These are phyloP conservation scores for Punctoribates punctum DNA, from an alignment of 2,888 invertebrate species.

Conservation along the genomic window DNA sequence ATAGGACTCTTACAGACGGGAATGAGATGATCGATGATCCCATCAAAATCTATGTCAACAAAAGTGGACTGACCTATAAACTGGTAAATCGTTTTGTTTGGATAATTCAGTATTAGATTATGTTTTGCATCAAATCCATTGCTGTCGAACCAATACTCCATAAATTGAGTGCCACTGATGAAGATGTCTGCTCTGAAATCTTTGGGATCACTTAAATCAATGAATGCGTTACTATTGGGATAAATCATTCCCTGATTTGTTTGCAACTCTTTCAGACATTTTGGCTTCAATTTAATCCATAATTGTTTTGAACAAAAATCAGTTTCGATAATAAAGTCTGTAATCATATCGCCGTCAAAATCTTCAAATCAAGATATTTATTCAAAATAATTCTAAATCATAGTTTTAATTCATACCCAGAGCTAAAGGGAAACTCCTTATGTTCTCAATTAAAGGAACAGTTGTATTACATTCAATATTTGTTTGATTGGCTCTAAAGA, in stretches of 20 bases:
- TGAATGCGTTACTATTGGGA: conserved; percentile 84
- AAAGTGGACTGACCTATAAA: conserved; percentile 39
- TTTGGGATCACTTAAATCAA: conserved; percentile 80
- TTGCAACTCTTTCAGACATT: background rate
- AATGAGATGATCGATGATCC: conserved; percentile 37
- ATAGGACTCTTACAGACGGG: conserved; percentile 38
- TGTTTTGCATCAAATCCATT: background rate
- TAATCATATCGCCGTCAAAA: conserved; percentile 84
- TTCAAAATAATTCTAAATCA: background rate
- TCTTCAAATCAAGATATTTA: conserved; percentile 56
- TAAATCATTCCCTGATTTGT: conserved; percentile 2
- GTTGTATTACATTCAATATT: conserved; percentile 29
- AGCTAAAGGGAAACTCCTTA: conserved; percentile 21
- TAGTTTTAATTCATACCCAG: conserved; percentile 23
- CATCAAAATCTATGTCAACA: conserved; percentile 35
- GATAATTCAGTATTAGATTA: background rate
- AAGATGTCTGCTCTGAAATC: conserved; percentile 69
- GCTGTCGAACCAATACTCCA: conserved; percentile 44
- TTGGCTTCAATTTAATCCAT: conserved; percentile 41
- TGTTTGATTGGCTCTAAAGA: conserved; percentile 22
- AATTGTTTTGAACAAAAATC: conserved; percentile 47
- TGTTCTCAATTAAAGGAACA: background rate
- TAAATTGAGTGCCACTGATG: conserved; percentile 63
- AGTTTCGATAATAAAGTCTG: conserved; percentile 80
- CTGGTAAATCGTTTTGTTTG: background rate